phyloP scores from a whole-genome alignment of 2,888 invertebrate species.

The Diloba caeruleocephala region DNA sequence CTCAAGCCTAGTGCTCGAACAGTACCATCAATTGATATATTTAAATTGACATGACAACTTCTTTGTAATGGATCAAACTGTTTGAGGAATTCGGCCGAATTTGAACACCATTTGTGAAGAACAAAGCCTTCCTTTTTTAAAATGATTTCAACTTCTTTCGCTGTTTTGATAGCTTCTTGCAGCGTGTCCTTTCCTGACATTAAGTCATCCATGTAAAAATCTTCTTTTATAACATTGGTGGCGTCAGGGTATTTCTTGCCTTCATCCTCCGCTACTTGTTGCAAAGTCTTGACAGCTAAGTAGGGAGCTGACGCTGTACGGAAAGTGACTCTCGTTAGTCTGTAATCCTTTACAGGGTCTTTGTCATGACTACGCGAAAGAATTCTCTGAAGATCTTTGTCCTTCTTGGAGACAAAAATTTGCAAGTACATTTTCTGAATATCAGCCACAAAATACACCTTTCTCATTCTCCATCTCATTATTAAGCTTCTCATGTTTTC shows the following conservation, averaged over 20 bases:
- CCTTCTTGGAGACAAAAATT: background rate
- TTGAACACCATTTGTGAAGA: slow-evolving; percentile 11
- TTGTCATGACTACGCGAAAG: background rate
- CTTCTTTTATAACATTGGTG: slow-evolving; percentile 4
- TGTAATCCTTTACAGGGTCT: background rate
- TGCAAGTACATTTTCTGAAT: background rate
- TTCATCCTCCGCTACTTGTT: slow-evolving; percentile 31
- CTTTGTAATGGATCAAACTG: background rate
- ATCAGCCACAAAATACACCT: slow-evolving; percentile 3
- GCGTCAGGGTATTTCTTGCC: slow-evolving; percentile 10
- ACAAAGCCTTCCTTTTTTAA: slow-evolving; percentile 8
- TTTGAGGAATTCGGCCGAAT: slow-evolving; percentile 2
- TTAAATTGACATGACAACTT: background rate
- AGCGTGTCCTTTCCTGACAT: slow-evolving; percentile 26
- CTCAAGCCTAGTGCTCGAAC: background rate
- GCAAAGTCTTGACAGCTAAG: slow-evolving; percentile 27
- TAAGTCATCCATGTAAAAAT: slow-evolving; percentile 40
- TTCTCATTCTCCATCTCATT: background rate
- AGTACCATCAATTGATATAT: slow-evolving; percentile 1
- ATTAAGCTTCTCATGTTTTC: background rate
- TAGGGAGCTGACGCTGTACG: slow-evolving; percentile 24
- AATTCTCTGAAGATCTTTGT: slow-evolving; percentile 5
- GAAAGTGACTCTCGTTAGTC: slow-evolving; percentile 25
- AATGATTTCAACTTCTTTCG: background rate
- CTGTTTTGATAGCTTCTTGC: slow-evolving; percentile 12